Evolutionary conservation across 2,797 vertebrate species (phyloP), one percentile per base, ranked within the genome.

Genomic region (Tenualosa ilisha): DNA sequence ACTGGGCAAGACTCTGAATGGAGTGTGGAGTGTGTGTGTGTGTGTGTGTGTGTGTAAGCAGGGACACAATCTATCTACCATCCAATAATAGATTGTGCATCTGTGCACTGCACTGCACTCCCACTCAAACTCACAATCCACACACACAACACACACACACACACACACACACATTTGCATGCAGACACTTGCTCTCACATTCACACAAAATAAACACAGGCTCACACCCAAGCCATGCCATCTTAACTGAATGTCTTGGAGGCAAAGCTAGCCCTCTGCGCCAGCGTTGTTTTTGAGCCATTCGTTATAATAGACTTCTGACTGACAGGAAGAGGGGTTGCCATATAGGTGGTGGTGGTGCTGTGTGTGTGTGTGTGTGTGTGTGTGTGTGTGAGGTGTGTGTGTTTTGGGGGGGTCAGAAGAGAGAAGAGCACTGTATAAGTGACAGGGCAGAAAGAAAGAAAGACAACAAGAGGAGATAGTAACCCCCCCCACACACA

Each of bases 141-240:
- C n/a, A 84, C 13, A 81, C 68, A 46, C 61, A 65, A 65, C 63
- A 81, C 75, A 81, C 75, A 81, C 50, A 84, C 13, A 81, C 68
- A 46, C 61, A 65, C 63, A 65, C 63, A 81, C 75, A 81, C 75
- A 81, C 46, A 81, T 49, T 81, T 40, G 46, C 75, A 40, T 81
- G 75, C 37, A 17, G 37, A 17, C 22, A 61, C 59, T 61, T n/a
- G n/a, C 59, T 31, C 26, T 65, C 24, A 65, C 63, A 31, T 65
- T 65, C 63, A 65, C 24, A 26, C 63, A 65, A 65, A 65, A 65
- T 65, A 65, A 31, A 31, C 24, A 65, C 63, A 65, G 11, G 26
- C n/a, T 31, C 63, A 31, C n/a, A 65, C 63, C 11, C 63, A 1
- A 59, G 56, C 61, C 11, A 31, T 26, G 56, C 63, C 26, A 31